Conservation (phyloP, 1,140 invertebrate species). For the Steinernema khuongi region DNA sequence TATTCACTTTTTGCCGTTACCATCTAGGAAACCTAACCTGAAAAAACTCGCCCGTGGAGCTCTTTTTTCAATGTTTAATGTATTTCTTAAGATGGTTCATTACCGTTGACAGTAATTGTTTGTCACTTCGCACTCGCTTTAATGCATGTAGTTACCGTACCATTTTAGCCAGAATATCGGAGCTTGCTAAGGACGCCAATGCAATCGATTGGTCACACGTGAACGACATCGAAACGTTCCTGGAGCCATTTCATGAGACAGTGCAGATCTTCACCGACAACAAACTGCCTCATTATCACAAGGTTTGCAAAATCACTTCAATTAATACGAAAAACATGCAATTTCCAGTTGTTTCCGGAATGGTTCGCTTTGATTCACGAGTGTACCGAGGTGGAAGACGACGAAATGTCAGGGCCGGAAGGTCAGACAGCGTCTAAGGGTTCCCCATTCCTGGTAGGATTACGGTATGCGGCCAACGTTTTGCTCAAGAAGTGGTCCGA, state of each 20-base stretch:
- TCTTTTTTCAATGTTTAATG: constrained; percentile 14
- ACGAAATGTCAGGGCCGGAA: background rate
- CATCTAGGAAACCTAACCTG: constrained; percentile 16
- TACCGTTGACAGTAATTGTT: no score
- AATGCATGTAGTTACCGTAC: background rate
- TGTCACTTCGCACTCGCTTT: no score
- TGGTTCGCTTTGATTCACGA: constrained; percentile 34
- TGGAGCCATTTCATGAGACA: constrained; percentile 36
- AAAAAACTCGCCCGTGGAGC: background rate
- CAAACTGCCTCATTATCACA: constrained; percentile 29
- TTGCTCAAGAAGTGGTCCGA: constrained; percentile 23
- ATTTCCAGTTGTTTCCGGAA: constrained; percentile 23
- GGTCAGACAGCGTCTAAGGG: background rate
- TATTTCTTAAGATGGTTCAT: no score
- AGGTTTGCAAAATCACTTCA: constrained; percentile 17
- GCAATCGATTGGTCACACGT: constrained; percentile 24
- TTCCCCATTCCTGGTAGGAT: constrained; percentile 19
- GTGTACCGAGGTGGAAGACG: constrained; percentile 24
- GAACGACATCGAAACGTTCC: constrained; percentile 26
- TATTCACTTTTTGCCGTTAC: no score
- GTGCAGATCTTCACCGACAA: constrained; percentile 27
- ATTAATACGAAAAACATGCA: background rate
- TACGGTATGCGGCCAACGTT: constrained; percentile 23
- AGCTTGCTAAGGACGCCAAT: background rate
- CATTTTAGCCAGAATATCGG: background rate